A percentile compares a stretch with the other conserved stretches of the same genome.
Conservation (phyloP, 2,797 vertebrate genomes). For the Leptatherina wallacei region DNA sequence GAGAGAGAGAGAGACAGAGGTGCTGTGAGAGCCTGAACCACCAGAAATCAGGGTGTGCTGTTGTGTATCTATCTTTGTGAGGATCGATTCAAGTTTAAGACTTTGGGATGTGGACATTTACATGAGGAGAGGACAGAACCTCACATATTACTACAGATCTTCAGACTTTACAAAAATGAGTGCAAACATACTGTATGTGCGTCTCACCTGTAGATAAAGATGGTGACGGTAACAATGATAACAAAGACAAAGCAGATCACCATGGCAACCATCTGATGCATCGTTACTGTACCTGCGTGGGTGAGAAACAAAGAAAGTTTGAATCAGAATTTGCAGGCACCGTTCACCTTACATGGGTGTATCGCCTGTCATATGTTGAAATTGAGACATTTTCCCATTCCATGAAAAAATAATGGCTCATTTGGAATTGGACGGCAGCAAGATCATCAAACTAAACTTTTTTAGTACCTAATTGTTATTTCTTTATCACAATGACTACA, state of each 20-base stretch:
- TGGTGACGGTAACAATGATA: slow-evolving; percentile 83
- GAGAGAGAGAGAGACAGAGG: slow-evolving; percentile 12
- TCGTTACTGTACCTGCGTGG: slow-evolving; percentile 83
- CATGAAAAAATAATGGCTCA: too few species aligned
- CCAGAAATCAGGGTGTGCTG: slow-evolving; percentile 14
- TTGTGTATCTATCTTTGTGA: slow-evolving; percentile 5
- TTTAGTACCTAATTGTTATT: background rate
- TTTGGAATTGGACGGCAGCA: background rate
- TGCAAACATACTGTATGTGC: background rate
- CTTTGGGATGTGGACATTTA: background rate
- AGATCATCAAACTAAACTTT: background rate
- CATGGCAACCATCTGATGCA: slow-evolving; percentile 89
- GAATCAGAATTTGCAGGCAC: background rate
- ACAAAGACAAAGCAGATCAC: slow-evolving; percentile 88
- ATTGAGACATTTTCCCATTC: background rate
- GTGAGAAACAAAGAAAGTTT: background rate
- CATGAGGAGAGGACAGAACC: background rate
- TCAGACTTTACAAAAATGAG: background rate
- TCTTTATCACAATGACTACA: background rate
- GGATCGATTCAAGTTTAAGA: background rate
- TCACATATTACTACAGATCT: background rate
- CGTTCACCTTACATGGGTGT: background rate
- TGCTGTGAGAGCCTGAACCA: slow-evolving; percentile 32
- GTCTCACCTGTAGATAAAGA: slow-evolving; percentile 91
- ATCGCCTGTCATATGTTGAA: background rate